Conservation (phyloP, 53 echinoderm and acorn worm species). For the Holothuria scabra region DNA sequence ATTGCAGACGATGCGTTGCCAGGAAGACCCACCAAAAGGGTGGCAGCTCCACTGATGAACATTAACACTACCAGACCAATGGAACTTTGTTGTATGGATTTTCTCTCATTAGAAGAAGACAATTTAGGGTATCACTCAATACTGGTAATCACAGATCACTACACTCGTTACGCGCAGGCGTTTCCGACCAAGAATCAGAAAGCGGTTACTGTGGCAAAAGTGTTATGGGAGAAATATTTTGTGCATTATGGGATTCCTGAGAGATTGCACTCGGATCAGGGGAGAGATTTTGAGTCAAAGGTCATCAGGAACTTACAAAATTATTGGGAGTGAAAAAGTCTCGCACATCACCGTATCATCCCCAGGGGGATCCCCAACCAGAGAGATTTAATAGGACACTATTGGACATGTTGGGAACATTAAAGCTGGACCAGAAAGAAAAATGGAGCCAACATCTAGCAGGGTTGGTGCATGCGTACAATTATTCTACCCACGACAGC, state of each 20-base stretch:
- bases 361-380: conserved; percentile 68
- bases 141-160: conserved; percentile 69
- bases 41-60: conserved; percentile 45
- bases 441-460: conserved; percentile 23
- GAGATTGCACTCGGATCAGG: conserved; percentile 72
- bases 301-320: conserved; percentile 57
- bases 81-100: conserved; percentile 58
- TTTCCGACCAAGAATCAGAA: conserved; percentile 66
- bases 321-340: conserved; percentile 57
- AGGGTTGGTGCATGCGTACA: background rate
- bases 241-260: conserved; percentile 68
- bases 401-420: conserved; percentile 29
- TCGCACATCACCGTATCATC: conserved; percentile 61
- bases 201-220: conserved; percentile 57
- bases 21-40: conserved; percentile 13
- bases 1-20: conserved; percentile 35
- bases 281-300: conserved; percentile 52
- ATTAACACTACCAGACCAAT: conserved; percentile 46
- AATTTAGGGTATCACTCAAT: conserved; percentile 56
- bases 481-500: conserved; percentile 47
- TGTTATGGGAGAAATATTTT: conserved; percentile 61
- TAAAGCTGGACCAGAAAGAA: background rate
- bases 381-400: conserved; percentile 60
- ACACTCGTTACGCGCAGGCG: conserved; percentile 41
- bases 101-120: conserved; percentile 40